Conservation (phyloP, 2,113 vertebrate species). For the Menura novaehollandiae region DNA sequence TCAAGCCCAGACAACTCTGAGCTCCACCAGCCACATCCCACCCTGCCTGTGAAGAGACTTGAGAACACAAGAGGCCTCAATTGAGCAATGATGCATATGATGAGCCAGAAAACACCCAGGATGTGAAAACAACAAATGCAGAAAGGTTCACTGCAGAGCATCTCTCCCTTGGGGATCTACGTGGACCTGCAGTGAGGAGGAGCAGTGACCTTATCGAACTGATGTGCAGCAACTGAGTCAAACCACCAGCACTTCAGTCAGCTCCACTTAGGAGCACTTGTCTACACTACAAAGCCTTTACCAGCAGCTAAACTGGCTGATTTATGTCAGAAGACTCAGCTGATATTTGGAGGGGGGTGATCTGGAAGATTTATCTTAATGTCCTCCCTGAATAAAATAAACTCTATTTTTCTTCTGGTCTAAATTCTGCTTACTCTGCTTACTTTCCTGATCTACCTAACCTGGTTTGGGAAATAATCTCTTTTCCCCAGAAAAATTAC, state of each 20-base stretch:
- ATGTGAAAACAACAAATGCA: background rate
- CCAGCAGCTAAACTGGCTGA: background rate
- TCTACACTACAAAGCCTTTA: background rate
- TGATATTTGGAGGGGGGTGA: background rate
- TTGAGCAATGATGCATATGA: background rate
- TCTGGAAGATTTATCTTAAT: slow-evolving; percentile 37
- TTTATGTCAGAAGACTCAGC: background rate
- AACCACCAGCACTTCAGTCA: background rate
- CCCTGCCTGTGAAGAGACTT: background rate
- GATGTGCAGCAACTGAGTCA: background rate
- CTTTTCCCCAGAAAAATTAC: background rate
- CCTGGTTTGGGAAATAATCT: background rate
- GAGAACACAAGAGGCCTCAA: background rate
- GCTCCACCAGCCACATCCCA: background rate
- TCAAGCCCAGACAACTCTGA: background rate
- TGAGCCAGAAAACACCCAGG: background rate
- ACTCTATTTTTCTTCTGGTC: background rate
- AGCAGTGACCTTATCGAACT: background rate
- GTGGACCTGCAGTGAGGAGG: background rate
- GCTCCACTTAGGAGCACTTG: background rate
- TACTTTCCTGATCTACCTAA: background rate
- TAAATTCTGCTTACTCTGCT: background rate
- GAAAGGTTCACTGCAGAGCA: background rate
- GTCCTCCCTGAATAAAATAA: background rate
- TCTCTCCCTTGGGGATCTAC: background rate